Percentiles rank a stretch among this genome's conserved stretches.
Evolutionary conservation across 2,113 vertebrate species (phyloP).

Genomic region (Peromyscus polionotus): DNA sequence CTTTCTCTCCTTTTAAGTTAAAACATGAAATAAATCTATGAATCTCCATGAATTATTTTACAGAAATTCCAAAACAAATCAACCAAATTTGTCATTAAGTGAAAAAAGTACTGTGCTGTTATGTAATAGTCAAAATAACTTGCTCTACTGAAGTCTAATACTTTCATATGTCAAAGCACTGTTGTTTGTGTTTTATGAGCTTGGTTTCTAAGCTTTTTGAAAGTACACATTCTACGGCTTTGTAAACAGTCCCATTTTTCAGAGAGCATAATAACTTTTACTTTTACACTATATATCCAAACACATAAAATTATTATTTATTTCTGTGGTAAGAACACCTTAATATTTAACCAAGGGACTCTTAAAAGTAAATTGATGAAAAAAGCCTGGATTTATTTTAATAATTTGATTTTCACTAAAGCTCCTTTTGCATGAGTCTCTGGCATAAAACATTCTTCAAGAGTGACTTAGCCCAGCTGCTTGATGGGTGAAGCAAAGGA

Average conservation of each 20-base stretch:
- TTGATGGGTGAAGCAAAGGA: constrained; percentile 78
- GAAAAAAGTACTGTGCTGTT: not conserved
- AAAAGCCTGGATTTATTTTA: constrained; percentile 71
- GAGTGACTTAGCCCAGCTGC: constrained; percentile 79
- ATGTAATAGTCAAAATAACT: constrained; percentile 34
- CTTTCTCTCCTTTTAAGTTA: not conserved
- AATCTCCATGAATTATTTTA: not conserved
- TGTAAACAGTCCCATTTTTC: constrained; percentile 68
- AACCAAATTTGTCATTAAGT: constrained; percentile 20
- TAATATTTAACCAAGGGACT: constrained; percentile 79
- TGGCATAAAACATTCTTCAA: constrained; percentile 77
- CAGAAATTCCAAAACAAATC: constrained; percentile 52
- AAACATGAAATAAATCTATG: not conserved
- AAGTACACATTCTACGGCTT: constrained; percentile 57
- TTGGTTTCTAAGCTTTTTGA: constrained; percentile 70
- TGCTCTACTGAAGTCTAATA: not conserved
- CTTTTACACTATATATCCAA: constrained; percentile 76
- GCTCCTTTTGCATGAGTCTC: constrained; percentile 70
- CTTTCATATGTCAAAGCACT: constrained; percentile 55
- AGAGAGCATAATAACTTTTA: constrained; percentile 58
- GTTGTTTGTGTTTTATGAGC: constrained; percentile 51
- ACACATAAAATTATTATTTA: constrained; percentile 82
- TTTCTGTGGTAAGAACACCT: constrained; percentile 77
- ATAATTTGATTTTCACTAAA: constrained; percentile 77
- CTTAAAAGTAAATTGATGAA: constrained; percentile 69